Percentiles rank a stretch among this genome's conserved stretches.
Conservation (phyloP, 23 tunicate genomes). For the Trididemnum nubilum region DNA sequence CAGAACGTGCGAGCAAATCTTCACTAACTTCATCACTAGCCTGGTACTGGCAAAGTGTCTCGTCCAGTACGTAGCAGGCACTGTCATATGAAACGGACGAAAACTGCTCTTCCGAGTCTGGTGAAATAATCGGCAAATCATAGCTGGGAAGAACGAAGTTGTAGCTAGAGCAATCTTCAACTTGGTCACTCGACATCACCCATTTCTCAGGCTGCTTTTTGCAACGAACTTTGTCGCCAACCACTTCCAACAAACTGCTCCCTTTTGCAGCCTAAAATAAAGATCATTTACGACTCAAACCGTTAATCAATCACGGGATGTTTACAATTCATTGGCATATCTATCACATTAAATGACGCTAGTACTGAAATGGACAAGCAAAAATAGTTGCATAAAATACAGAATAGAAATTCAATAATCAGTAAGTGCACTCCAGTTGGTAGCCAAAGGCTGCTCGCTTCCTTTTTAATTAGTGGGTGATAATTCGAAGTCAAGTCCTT, state of each 20-base stretch:
- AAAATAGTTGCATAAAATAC: too few relatives aligned
- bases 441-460: too few relatives aligned
- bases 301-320: slow-evolving; percentile 53
- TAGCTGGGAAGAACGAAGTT: background rate
- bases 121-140: background rate
- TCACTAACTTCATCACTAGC: slow-evolving; percentile 31
- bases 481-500: too few relatives aligned
- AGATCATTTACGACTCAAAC: slow-evolving; percentile 51
- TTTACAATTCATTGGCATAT: too few relatives aligned
- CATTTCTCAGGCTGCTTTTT: slow-evolving; percentile 67
- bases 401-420: too few relatives aligned
- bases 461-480: too few relatives aligned
- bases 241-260: slow-evolving; percentile 64
- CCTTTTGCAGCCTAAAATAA: slow-evolving; percentile 45
- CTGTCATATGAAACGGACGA: slow-evolving; percentile 15
- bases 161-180: background rate
- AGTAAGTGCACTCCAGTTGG: too few relatives aligned
- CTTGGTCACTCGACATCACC: slow-evolving; percentile 21
- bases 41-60: background rate
- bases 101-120: background rate
- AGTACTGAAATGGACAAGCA: too few relatives aligned
- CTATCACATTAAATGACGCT: too few relatives aligned
- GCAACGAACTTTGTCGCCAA: slow-evolving; percentile 68
- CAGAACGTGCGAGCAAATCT: slow-evolving; percentile 71
- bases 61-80: slow-evolving; percentile 24